Conservation (phyloP, 2,888 invertebrate genomes). For the Diplazon laetatorius region DNA sequence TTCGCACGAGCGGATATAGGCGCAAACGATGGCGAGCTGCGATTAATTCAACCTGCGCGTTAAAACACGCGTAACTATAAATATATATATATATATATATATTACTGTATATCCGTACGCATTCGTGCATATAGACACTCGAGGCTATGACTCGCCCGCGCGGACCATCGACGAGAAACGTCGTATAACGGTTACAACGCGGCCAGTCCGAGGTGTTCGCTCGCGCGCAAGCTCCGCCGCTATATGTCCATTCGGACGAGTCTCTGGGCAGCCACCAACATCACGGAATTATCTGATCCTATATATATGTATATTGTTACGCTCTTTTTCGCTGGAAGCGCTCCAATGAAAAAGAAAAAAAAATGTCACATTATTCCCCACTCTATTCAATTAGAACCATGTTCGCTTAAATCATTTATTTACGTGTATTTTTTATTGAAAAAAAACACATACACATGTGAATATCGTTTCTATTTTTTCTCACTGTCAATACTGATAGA, state of each 20-base stretch:
- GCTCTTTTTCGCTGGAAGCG: background rate
- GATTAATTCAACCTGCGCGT: constrained; percentile 60
- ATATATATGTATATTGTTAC: background rate
- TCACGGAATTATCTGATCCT: background rate
- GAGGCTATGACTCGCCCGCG: constrained; percentile 45
- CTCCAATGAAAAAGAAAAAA: too few relatives aligned
- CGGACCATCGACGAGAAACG: constrained; percentile 47
- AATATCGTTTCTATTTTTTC: background rate
- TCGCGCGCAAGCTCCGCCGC: constrained; percentile 26
- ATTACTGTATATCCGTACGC: constrained; percentile 6
- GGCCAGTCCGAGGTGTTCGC: constrained; percentile 48
- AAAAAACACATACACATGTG: too few relatives aligned
- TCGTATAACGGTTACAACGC: constrained; percentile 60
- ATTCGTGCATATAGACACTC: constrained; percentile 32
- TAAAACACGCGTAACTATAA: constrained; percentile 59
- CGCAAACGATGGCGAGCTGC: constrained; percentile 31
- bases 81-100: constrained; percentile 31
- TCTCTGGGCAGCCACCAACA: constrained; percentile 33
- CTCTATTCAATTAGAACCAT: too few relatives aligned
- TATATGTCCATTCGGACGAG: constrained; percentile 58
- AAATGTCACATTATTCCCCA: too few relatives aligned
- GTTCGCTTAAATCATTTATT: too few relatives aligned
- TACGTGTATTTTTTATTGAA: too few relatives aligned
- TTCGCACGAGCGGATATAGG: constrained; percentile 32
- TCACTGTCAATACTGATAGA: too few relatives aligned